Evolutionary conservation across 2,888 invertebrate species (phyloP).

Genomic region (Eustalomyia histrio): DNA sequence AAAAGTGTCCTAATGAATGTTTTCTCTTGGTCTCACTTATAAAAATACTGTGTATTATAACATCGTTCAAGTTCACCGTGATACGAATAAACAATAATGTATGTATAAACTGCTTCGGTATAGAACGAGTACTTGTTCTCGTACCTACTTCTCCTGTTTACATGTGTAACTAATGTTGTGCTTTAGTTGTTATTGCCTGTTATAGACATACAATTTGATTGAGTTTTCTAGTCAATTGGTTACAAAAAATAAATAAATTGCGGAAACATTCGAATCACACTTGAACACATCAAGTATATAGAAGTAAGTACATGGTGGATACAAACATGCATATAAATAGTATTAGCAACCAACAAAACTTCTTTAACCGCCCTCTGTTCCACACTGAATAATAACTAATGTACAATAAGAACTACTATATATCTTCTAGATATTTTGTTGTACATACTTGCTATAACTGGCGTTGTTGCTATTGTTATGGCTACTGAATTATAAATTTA

Average conservation of each 20-base stretch:
- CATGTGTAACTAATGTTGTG: slow-evolving; percentile 46
- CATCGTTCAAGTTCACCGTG: too few relatives aligned
- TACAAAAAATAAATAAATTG: slow-evolving; percentile 67
- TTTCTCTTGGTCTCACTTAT: too few relatives aligned
- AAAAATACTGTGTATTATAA: background rate
- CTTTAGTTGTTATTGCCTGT: slow-evolving; percentile 55
- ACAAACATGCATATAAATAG: too few relatives aligned
- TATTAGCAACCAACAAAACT: background rate
- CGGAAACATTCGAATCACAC: slow-evolving; percentile 68
- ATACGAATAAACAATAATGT: slow-evolving; percentile 1
- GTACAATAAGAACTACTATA: too few relatives aligned
- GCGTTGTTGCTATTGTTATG: slow-evolving; percentile 16
- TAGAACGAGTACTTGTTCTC: slow-evolving; percentile 6
- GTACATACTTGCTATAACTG: slow-evolving; percentile 9
- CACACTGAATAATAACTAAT: background rate
- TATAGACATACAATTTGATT: slow-evolving; percentile 69
- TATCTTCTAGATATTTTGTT: background rate
- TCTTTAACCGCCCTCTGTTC: slow-evolving; percentile 9
- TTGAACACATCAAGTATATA: slow-evolving; percentile 64
- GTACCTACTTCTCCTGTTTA: slow-evolving; percentile 13
- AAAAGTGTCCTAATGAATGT: too few relatives aligned
- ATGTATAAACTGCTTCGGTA: background rate
- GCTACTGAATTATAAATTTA: slow-evolving; percentile 55
- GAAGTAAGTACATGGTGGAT: background rate
- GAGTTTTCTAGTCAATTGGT: slow-evolving; percentile 68